Evolutionary conservation across 2,888 invertebrate genomes (phyloP).

Genomic region (Leptura quadrifasciata): DNA sequence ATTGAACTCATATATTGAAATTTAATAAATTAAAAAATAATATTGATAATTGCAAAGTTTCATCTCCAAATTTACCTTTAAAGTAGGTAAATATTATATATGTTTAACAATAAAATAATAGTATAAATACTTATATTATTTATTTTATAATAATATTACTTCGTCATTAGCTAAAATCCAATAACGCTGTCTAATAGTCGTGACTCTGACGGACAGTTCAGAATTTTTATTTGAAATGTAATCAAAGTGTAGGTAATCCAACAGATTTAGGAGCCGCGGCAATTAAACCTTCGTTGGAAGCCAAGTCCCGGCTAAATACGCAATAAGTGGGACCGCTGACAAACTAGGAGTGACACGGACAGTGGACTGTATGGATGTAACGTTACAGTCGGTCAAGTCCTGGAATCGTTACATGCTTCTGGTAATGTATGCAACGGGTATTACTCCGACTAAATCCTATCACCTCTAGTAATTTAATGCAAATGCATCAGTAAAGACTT

Average conservation of each 20-base stretch:
- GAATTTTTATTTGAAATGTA: constrained; percentile 62
- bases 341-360: constrained; percentile 57
- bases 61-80: too few relatives aligned
- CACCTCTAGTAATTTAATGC: constrained; percentile 65
- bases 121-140: too few relatives aligned
- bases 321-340: constrained; percentile 69
- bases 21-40: too few relatives aligned
- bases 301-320: constrained; percentile 65
- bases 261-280: constrained; percentile 61
- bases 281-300: constrained; percentile 66
- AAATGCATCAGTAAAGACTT: constrained; percentile 58
- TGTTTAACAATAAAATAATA: too few relatives aligned
- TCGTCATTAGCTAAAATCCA: constrained; percentile 21
- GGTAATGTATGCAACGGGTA: constrained; percentile 65
- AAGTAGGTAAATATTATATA: too few relatives aligned
- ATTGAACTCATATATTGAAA: too few relatives aligned
- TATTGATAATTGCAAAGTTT: too few relatives aligned
- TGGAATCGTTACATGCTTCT: constrained; percentile 45
- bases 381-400: constrained; percentile 53
- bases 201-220: constrained; percentile 25
- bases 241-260: constrained; percentile 63
- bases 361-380: constrained; percentile 46
- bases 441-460: constrained; percentile 65
- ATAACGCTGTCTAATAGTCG: constrained; percentile 32
- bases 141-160: neutral